Evolutionary conservation across 1,140 invertebrate species (phyloP).

Genomic region (Wasmannia auropunctata): DNA sequence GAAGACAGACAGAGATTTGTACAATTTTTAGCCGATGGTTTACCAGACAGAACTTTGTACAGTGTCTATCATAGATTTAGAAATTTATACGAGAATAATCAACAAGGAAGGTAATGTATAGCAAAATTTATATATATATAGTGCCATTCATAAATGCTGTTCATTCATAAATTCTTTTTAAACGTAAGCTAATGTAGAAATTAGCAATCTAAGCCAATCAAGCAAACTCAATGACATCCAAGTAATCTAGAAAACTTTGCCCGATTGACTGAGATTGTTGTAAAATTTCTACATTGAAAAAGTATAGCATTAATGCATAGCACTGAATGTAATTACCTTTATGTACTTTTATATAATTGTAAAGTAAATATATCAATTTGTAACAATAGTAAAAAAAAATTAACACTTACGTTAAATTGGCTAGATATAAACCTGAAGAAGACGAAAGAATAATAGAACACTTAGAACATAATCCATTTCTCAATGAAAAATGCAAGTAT

Average conservation of each 20-base stretch:
- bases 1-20: slow-evolving; percentile 74
- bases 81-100: slow-evolving; percentile 63
- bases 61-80: slow-evolving; percentile 79
- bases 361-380: not conserved
- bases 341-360: not conserved
- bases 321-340: not conserved
- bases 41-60: slow-evolving; percentile 76
- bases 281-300: too few species aligned
- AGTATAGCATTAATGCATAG: too few species aligned
- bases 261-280: too few species aligned
- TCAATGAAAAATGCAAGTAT: slow-evolving; percentile 69
- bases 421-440: slow-evolving; percentile 66
- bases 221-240: too few species aligned
- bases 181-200: too few species aligned
- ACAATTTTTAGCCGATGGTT: slow-evolving; percentile 77
- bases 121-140: not conserved
- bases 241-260: too few species aligned
- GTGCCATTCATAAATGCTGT: too few species aligned
- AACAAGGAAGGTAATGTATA: slow-evolving; percentile 71
- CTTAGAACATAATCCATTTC: slow-evolving; percentile 64
- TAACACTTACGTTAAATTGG: slow-evolving; percentile 9
- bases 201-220: too few species aligned
- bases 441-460: slow-evolving; percentile 76
- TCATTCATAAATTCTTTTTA: too few species aligned
- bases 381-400: not conserved